phyloP scores from a whole-genome alignment of 1,140 invertebrate species.

The Cydia fagiglandana region DNA sequence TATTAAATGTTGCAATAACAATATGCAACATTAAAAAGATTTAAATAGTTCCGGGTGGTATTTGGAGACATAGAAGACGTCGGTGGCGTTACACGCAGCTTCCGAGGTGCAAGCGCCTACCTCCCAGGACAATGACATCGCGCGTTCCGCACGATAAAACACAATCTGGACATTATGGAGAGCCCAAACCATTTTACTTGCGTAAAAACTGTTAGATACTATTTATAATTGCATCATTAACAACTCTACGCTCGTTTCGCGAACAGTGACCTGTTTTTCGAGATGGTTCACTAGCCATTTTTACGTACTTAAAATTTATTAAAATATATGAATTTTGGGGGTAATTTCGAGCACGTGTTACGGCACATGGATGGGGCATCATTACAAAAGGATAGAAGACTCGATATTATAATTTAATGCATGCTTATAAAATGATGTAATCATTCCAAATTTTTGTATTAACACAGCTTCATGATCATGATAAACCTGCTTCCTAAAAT shows the following conservation, averaged over 20 bases:
- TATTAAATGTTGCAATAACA: no score
- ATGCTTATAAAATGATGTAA: no score
- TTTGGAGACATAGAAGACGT: neutral
- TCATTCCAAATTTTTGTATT: no score
- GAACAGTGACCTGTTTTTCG: constrained; percentile 44
- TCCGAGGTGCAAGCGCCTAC: constrained; percentile 50
- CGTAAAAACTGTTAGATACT: constrained; percentile 48
- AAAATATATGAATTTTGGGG: constrained; percentile 26
- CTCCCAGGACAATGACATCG: constrained; percentile 73
- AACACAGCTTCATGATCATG: no score
- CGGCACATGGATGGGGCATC: constrained; percentile 13
- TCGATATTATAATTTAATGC: no score
- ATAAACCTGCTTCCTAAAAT: no score
- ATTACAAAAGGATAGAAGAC: neutral
- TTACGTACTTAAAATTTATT: constrained; percentile 20
- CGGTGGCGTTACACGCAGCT: constrained; percentile 38
- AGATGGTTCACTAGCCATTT: constrained; percentile 35
- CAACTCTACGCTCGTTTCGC: constrained; percentile 44
- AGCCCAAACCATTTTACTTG: constrained; percentile 49
- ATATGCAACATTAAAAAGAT: no score
- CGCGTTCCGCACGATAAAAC: constrained; percentile 73
- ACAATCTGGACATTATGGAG: constrained; percentile 64
- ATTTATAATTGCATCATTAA: constrained; percentile 56
- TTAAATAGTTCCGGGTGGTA: neutral
- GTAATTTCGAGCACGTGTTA: constrained; percentile 16